Evolutionary conservation across 1,140 invertebrate species (phyloP).

Genomic region (Aphelenchoides besseyi): DNA sequence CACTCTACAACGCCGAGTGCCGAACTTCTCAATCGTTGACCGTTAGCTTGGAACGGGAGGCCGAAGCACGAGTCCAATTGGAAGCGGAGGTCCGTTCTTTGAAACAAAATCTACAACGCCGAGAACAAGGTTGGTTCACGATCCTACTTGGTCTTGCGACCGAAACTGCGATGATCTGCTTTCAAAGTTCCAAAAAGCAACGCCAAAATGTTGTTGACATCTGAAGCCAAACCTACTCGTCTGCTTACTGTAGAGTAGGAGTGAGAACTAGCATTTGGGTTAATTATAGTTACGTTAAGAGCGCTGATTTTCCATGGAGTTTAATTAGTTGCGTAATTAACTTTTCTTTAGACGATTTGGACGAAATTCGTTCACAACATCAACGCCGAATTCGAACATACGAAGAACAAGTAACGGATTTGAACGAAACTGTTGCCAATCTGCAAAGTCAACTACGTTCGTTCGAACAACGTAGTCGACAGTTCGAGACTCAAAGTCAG

Average conservation of each 20-base stretch:
- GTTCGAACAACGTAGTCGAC: constrained; percentile 18
- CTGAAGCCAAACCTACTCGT: too few relatives aligned
- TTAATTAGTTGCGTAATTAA: too few relatives aligned
- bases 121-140: constrained; percentile 3
- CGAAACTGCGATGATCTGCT: too few relatives aligned
- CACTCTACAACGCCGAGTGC: constrained; percentile 37
- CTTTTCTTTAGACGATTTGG: too few relatives aligned
- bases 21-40: constrained; percentile 28
- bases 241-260: too few relatives aligned
- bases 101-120: constrained; percentile 30
- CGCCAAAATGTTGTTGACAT: background rate
- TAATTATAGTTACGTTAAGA: background rate
- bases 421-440: constrained; percentile 31
- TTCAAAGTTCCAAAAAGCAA: too few relatives aligned
- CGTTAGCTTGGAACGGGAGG: constrained; percentile 32
- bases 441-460: constrained; percentile 24
- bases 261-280: too few relatives aligned
- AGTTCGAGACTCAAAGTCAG: constrained; percentile 32
- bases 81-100: constrained; percentile 32
- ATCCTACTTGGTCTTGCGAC: too few relatives aligned
- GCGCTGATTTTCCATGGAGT: too few relatives aligned
- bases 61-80: constrained; percentile 28
- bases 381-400: constrained; percentile 32
- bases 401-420: constrained; percentile 31
- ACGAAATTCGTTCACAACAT: constrained; percentile 32